These are phyloP conservation scores for Orthonychiurus folsomi DNA, from an alignment of 2,888 invertebrate genomes.

Conservation along the genomic window DNA sequence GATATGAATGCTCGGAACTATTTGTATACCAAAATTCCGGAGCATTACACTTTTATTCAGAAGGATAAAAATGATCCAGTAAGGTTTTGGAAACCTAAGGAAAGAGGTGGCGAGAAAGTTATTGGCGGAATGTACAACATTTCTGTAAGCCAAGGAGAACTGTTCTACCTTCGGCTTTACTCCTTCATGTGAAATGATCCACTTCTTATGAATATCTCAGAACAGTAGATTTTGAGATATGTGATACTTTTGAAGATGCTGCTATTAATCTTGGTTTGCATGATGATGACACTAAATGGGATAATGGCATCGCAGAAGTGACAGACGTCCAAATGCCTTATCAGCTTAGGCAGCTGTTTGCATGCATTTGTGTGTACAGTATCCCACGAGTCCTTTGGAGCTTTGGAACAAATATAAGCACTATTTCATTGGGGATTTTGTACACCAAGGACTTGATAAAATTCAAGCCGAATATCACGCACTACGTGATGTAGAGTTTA, in stretches of 20 bases:
- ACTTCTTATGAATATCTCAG: conserved; percentile 13
- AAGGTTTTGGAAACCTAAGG: conserved; percentile 16
- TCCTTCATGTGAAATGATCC: conserved; percentile 41
- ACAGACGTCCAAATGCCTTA: conserved; percentile 35
- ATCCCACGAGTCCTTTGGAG: conserved; percentile 32
- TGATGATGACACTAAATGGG: conserved; percentile 40
- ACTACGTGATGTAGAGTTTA: conserved; percentile 20
- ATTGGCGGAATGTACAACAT: conserved; percentile 41
- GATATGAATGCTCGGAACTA: conserved; percentile 21
- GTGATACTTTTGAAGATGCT: neutral
- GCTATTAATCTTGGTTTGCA: conserved; percentile 18
- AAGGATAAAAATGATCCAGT: neutral
- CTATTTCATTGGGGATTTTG: conserved; percentile 22
- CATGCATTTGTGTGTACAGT: conserved; percentile 29
- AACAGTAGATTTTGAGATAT: neutral
- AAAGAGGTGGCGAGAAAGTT: conserved; percentile 28
- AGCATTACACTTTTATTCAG: conserved; percentile 17
- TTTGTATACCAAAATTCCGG: conserved; percentile 38
- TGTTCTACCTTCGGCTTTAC: conserved; percentile 40
- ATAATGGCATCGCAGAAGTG: conserved; percentile 36
- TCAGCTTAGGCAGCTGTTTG: conserved; percentile 37
- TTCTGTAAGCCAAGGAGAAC: conserved; percentile 39
- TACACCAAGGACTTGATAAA: neutral
- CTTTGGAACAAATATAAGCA: conserved; percentile 39
- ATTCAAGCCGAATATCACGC: conserved; percentile 11